Evolutionary conservation across 1,140 invertebrate genomes (phyloP).

Genomic region (Drosophila sucinea): DNA sequence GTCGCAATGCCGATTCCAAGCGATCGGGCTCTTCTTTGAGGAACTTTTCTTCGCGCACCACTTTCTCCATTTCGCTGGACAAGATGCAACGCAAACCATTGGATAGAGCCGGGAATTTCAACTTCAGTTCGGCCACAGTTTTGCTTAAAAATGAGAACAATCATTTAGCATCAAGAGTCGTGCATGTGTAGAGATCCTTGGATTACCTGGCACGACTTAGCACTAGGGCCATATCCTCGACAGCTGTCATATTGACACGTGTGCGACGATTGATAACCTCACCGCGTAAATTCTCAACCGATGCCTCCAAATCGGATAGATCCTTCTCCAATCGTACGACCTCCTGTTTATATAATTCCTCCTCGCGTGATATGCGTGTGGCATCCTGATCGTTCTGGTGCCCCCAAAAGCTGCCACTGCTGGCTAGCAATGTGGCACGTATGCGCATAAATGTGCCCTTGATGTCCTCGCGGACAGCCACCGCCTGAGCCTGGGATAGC

Average conservation of each 20-base stretch:
- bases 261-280: conserved; percentile 98
- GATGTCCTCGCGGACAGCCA: conserved; percentile 95
- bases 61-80: conserved; percentile 96
- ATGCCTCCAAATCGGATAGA: conserved; percentile 95
- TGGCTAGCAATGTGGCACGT: conserved; percentile 87
- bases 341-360: conserved; percentile 95
- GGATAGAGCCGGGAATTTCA: conserved; percentile 94
- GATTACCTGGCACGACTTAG: conserved; percentile 91
- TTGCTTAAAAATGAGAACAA: conserved; percentile 86
- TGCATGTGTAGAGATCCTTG: no score
- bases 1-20: conserved; percentile 93
- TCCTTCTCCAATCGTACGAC: conserved; percentile 95
- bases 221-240: conserved; percentile 97
- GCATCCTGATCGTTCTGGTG: conserved; percentile 84
- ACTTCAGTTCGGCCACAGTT: conserved; percentile 97
- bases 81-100: conserved; percentile 94
- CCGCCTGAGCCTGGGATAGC: conserved; percentile 95
- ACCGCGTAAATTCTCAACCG: conserved; percentile 96
- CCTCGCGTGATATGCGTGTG: conserved; percentile 87
- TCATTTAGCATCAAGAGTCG: neutral
- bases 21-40: conserved; percentile 97
- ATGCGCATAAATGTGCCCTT: conserved; percentile 94
- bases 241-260: conserved; percentile 97
- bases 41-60: conserved; percentile 97
- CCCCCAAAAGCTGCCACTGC: conserved; percentile 86